Evolutionary conservation across 2,113 vertebrate genomes (phyloP).

Genomic region (Antennarius striatus): DNA sequence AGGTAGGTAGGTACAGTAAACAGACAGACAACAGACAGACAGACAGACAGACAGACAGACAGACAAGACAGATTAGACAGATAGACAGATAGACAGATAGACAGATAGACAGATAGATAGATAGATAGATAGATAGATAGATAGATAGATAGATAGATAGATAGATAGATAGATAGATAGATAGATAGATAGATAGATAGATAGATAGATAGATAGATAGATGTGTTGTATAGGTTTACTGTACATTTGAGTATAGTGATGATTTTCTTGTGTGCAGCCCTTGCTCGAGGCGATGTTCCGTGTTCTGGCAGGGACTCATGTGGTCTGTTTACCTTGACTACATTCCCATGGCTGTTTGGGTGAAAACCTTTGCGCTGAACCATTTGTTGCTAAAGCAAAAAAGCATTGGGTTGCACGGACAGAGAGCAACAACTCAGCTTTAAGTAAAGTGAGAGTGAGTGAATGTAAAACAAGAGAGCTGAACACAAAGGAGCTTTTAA

Average conservation of each 20-base stretch:
- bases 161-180: too few species aligned
- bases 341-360: slow-evolving; percentile 47
- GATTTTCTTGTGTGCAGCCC: slow-evolving; percentile 24
- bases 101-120: too few species aligned
- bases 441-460: slow-evolving; percentile 12
- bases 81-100: too few species aligned
- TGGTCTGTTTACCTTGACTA: slow-evolving; percentile 40
- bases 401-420: background rate
- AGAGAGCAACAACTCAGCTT: slow-evolving; percentile 20
- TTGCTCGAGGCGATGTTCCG: slow-evolving; percentile 26
- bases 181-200: too few species aligned
- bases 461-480: slow-evolving; percentile 18
- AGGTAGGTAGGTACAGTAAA: too few species aligned
- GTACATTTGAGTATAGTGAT: slow-evolving; percentile 1
- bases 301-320: slow-evolving; percentile 10
- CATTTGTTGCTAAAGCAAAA: slow-evolving; percentile 36
- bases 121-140: too few species aligned
- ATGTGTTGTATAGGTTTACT: background rate
- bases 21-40: too few species aligned
- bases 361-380: slow-evolving; percentile 32
- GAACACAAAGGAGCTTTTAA: slow-evolving; percentile 17
- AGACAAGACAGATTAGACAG: too few species aligned
- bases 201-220: too few species aligned
- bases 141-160: too few species aligned
- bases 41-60: too few species aligned